Percentiles rank a stretch among this genome's conserved stretches.
phyloP scores from a whole-genome alignment of 2,797 vertebrate species.

The Chelmon rostratus region DNA sequence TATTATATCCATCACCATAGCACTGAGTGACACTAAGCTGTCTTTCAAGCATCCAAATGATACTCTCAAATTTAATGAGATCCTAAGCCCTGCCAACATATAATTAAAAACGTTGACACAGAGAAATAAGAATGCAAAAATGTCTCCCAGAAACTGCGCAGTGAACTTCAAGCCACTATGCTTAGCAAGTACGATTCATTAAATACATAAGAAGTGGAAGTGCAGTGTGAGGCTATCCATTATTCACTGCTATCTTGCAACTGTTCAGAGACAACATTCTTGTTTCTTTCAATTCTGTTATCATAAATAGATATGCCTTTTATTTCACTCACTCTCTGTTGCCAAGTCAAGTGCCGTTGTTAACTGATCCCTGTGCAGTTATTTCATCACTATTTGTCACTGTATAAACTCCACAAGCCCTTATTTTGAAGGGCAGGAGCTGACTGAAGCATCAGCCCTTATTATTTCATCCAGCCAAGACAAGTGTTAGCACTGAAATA shows the following conservation, averaged over 20 bases:
- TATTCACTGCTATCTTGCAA: conserved; percentile 45
- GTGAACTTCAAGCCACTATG: conserved; percentile 60
- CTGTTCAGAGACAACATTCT: conserved; percentile 46
- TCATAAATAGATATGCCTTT: conserved; percentile 41
- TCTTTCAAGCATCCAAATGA: conserved; percentile 87
- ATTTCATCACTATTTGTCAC: conserved; percentile 60
- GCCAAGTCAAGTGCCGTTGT: conserved; percentile 49
- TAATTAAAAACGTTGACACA: conserved; percentile 87
- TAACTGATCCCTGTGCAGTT: conserved; percentile 46
- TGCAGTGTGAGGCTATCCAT: conserved; percentile 26
- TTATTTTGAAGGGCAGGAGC: conserved; percentile 41
- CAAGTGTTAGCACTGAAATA: conserved; percentile 2
- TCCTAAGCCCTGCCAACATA: conserved; percentile 88
- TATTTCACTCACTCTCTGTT: conserved; percentile 36
- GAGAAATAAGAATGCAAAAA: conserved; percentile 81
- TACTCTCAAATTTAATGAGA: conserved; percentile 87
- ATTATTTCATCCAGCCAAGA: conserved; percentile 18
- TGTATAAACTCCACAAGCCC: conserved; percentile 32
- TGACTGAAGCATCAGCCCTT: conserved; percentile 24
- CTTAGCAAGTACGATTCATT: conserved; percentile 59
- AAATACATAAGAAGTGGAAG: conserved; percentile 48
- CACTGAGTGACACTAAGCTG: conserved; percentile 86
- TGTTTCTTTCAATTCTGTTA: conserved; percentile 52
- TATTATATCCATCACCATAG: conserved; percentile 85
- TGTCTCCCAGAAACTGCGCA: conserved; percentile 60